Evolutionary conservation across 2,888 invertebrate genomes (phyloP).

Genomic region (Thumatha senex): DNA sequence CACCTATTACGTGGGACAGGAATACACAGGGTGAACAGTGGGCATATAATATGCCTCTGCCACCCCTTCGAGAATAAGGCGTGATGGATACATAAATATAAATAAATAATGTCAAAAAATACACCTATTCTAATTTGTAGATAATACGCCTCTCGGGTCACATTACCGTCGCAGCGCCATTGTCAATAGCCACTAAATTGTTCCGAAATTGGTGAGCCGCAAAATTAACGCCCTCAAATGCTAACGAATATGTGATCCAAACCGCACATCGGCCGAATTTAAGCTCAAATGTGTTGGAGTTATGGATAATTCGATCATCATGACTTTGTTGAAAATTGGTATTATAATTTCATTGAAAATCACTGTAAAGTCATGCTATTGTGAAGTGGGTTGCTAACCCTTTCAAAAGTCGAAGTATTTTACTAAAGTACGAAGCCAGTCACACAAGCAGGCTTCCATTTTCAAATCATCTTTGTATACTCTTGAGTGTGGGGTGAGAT

Average conservation of each 20-base stretch:
- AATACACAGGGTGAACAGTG: no score
- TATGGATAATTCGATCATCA: slow-evolving; percentile 24
- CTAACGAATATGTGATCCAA: slow-evolving; percentile 47
- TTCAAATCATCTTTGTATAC: no score
- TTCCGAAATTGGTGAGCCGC: slow-evolving; percentile 43
- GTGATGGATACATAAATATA: no score
- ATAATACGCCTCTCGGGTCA: slow-evolving; percentile 11
- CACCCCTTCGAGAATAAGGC: no score
- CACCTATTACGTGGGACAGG: no score
- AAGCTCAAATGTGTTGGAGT: slow-evolving; percentile 25
- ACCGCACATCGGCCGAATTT: slow-evolving; percentile 31
- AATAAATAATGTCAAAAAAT: no score
- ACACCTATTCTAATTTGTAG: slow-evolving; percentile 13
- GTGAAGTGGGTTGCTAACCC: not conserved
- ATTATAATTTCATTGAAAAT: slow-evolving; percentile 11
- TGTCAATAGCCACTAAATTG: slow-evolving; percentile 38
- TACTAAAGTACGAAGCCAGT: no score
- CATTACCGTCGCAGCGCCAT: slow-evolving; percentile 12
- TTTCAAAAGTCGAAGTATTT: not conserved
- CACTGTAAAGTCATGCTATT: not conserved
- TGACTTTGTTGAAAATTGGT: slow-evolving; percentile 19
- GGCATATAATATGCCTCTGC: no score
- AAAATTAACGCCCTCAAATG: slow-evolving; percentile 47
- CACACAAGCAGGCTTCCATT: no score
- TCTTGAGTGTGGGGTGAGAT: no score